Percentiles rank a stretch among this genome's conserved stretches.
Evolutionary conservation across 2,888 invertebrate genomes (phyloP).

Genomic region (Epinotia brunnichana): DNA sequence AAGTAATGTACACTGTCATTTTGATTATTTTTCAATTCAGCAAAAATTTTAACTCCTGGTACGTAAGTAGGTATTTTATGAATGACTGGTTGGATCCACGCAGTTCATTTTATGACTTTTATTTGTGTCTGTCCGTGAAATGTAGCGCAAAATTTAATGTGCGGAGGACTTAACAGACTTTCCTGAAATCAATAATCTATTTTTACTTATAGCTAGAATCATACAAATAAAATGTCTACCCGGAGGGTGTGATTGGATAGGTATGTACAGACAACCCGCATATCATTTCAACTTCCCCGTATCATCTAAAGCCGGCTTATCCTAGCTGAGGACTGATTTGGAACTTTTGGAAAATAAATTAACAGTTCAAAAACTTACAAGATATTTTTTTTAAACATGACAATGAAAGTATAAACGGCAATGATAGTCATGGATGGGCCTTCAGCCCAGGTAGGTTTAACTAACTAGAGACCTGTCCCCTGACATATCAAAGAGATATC

Average conservation of each 20-base stretch:
- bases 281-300: slow-evolving; percentile 15
- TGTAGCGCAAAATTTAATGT: slow-evolving; percentile 1
- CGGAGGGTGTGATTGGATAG: slow-evolving; percentile 9
- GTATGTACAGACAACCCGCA: slow-evolving; percentile 10
- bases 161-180: slow-evolving; percentile 2
- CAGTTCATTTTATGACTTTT: no score
- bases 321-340: slow-evolving; percentile 20
- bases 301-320: slow-evolving; percentile 23
- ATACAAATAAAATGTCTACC: not conserved
- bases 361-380: slow-evolving; percentile 18
- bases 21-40: no score
- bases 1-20: no score
- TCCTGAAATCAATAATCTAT: not conserved
- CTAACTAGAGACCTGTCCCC: not conserved
- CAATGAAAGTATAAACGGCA: not conserved
- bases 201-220: not conserved
- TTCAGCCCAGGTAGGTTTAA: not conserved
- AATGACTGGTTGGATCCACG: no score
- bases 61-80: no score
- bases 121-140: not conserved
- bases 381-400: not conserved
- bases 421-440: not conserved
- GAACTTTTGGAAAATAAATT: slow-evolving; percentile 19
- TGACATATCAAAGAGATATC: not conserved
- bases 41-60: no score